These are phyloP conservation scores for Thinocorus orbignyianus DNA, from an alignment of 2,113 vertebrate genomes.

Conservation along the genomic window DNA sequence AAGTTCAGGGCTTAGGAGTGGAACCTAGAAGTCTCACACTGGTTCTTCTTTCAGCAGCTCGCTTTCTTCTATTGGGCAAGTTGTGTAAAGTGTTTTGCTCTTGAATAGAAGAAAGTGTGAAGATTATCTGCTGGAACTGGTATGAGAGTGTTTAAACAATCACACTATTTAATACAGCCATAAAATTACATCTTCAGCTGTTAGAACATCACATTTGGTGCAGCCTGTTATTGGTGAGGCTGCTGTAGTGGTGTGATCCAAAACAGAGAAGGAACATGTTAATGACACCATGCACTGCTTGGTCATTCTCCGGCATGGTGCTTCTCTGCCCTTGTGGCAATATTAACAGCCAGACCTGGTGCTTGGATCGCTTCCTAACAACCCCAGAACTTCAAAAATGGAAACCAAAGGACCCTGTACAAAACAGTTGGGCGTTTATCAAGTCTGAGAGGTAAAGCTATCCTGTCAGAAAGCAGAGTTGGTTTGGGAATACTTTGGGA, in stretches of 20 bases:
- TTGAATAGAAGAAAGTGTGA: not conserved
- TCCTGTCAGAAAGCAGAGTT: not conserved
- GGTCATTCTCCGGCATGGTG: accelerated
- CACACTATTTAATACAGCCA: not conserved
- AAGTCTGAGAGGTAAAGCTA: not conserved
- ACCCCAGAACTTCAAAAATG: not conserved
- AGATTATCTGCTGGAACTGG: not conserved
- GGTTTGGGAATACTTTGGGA: accelerated
- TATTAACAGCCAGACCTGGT: not conserved
- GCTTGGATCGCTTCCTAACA: not conserved
- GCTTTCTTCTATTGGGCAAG: not conserved
- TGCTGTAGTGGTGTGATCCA: accelerated
- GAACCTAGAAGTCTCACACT: not conserved
- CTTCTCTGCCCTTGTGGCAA: not conserved
- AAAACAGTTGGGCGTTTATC: accelerated
- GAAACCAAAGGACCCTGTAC: not conserved
- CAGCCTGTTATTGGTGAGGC: not conserved
- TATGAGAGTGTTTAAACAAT: not conserved
- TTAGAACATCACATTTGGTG: not conserved
- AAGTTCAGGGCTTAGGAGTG: not conserved
- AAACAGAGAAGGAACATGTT: accelerated
- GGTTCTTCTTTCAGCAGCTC: not conserved
- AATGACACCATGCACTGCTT: not conserved
- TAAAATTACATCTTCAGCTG: not conserved
- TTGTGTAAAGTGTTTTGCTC: accelerated